Evolutionary conservation across 1,140 invertebrate species (phyloP).

Genomic region (Condylostylus longicornis): DNA sequence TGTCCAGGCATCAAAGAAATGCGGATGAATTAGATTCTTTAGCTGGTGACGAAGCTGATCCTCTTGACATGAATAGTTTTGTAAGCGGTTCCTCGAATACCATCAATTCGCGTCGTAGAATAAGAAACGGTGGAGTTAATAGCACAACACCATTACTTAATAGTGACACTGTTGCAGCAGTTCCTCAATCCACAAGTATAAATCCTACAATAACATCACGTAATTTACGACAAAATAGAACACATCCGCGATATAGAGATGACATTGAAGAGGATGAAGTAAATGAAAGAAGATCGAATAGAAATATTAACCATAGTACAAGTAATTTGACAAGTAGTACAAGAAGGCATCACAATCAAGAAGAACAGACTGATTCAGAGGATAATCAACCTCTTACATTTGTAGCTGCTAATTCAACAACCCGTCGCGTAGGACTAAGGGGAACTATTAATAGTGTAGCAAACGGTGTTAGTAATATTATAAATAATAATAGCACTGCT

Average conservation of each 20-base stretch:
- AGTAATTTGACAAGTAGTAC: slow-evolving; percentile 10
- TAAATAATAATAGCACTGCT: not conserved
- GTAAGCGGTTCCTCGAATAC: slow-evolving; percentile 11
- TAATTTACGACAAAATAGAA: slow-evolving; percentile 19
- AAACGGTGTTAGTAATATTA: not conserved
- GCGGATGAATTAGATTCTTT: slow-evolving; percentile 23
- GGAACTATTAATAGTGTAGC: not conserved
- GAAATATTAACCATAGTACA: slow-evolving; percentile 24
- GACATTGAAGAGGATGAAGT: slow-evolving; percentile 14
- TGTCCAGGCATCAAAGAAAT: slow-evolving; percentile 30
- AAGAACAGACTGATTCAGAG: slow-evolving; percentile 32
- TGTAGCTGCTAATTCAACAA: slow-evolving; percentile 20
- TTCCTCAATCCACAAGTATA: not conserved
- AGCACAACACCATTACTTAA: not conserved
- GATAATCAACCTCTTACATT: slow-evolving; percentile 37
- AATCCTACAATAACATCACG: slow-evolving; percentile 9
- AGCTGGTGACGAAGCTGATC: slow-evolving; percentile 19
- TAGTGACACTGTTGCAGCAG: not conserved
- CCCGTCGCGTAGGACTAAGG: not conserved
- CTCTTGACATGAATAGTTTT: slow-evolving; percentile 16
- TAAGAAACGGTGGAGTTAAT: not conserved
- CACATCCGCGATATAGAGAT: slow-evolving; percentile 18
- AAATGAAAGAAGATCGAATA: slow-evolving; percentile 19
- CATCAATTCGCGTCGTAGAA: not conserved
- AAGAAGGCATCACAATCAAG: slow-evolving; percentile 12